Base-by-base conservation (phyloP, 2,888 invertebrate genomes). In the Adela reaumurella region DNA sequence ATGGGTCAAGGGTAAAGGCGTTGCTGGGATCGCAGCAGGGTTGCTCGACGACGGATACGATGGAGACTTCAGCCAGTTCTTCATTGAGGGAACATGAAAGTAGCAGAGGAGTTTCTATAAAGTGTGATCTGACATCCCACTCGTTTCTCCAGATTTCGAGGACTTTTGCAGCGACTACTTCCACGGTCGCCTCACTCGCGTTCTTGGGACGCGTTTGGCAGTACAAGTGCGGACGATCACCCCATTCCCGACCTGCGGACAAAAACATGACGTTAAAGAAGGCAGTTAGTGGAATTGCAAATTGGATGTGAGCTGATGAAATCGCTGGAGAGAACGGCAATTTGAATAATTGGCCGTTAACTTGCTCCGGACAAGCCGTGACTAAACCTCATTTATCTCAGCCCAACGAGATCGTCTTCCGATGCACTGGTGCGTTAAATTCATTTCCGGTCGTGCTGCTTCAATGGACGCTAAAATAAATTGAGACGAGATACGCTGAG, bases 81-180 rank as follows among this genome's bases (percentile, higher is more conserved):
- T 68, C 68, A n/a, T 83, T 81, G 53, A 86, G 60, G 52, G 83
- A 83, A 62, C 88, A 88, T 1, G 86, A 85, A 18, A 87, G 67
- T 42, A 88, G 70, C 42, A 84, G 67, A 1, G 87, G 86, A 49
- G 83, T 83, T 58, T 78, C 70, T 11, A 71, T 67, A 46, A 73
- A 65, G 47, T 62, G 57, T 41, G 73, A 66, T 45, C 66, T 66
- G 45, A 64, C 62, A 51, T 85, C 82, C 86, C 87, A 87, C 56
- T 81, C 73, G 52, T 81, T 73, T 67, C 82, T 72, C 87, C 87
- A 87, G 56, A 87, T 85, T 58, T 83, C 81, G 43, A 79, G 69
- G 43, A 80, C 71, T 53, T 80, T 78, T 1, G 84, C 84, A 56
- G 81, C 81, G 41, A 84, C 80, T 11, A 82, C 83, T 62, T 81